Percentiles rank a stretch among this genome's conserved stretches.
phyloP scores from a whole-genome alignment of 2,113 vertebrate genomes.

The Salvator merianae region DNA sequence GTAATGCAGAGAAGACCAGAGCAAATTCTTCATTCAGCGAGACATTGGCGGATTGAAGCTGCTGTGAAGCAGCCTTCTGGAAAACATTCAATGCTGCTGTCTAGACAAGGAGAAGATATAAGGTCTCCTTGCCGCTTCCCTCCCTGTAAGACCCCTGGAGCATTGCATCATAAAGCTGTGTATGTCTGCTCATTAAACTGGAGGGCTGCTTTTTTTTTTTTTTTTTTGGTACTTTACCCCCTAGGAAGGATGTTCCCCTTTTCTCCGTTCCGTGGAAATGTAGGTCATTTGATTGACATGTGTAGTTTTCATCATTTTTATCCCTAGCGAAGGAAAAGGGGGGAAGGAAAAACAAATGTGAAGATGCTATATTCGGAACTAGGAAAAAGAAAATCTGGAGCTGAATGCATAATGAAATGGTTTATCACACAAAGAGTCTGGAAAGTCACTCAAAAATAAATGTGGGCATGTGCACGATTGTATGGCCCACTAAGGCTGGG shows the following conservation, averaged over 20 bases:
- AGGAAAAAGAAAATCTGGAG: constrained; percentile 23
- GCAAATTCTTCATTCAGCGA: constrained; percentile 55
- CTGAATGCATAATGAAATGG: background rate
- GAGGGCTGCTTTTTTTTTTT: constrained; percentile 49
- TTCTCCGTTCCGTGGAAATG: constrained; percentile 63
- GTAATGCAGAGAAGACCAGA: constrained; percentile 30
- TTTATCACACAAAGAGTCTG: constrained; percentile 42
- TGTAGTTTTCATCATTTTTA: constrained; percentile 57
- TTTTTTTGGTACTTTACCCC: constrained; percentile 45
- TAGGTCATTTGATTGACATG: constrained; percentile 75
- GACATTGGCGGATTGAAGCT: constrained; percentile 48
- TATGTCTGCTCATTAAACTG: constrained; percentile 73
- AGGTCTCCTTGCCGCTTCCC: constrained; percentile 33
- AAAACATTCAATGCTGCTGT: constrained; percentile 76
- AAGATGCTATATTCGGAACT: constrained; percentile 38
- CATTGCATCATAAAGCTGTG: constrained; percentile 41
- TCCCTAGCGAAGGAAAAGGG: constrained; percentile 31
- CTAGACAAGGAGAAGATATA: constrained; percentile 74
- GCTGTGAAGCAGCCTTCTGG: constrained; percentile 61
- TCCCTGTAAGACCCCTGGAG: constrained; percentile 53
- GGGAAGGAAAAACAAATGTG: no score
- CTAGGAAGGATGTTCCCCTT: constrained; percentile 58
- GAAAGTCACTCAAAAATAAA: constrained; percentile 11
- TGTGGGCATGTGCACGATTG: background rate
- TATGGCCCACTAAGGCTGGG: background rate